phyloP scores from a whole-genome alignment of 2,888 invertebrate genomes.

The Eucera pruinosa region DNA sequence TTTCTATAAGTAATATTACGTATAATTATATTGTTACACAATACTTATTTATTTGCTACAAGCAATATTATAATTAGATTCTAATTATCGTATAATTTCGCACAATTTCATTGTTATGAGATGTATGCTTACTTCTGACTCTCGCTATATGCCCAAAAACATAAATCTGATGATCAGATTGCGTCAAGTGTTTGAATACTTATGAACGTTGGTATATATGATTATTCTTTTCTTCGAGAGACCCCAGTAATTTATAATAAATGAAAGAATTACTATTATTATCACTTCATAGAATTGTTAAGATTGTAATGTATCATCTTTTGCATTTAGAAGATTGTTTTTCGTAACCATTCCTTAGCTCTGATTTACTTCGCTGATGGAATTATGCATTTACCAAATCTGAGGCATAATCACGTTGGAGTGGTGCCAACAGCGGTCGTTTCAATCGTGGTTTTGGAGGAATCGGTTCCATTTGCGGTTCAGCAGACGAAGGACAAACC shows the following conservation, averaged over 20 bases:
- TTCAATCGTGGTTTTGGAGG: constrained; percentile 48
- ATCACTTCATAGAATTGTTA: not conserved
- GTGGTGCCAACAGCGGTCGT: constrained; percentile 27
- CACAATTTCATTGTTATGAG: too few species aligned
- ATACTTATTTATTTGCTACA: too few species aligned
- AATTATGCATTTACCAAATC: constrained; percentile 37
- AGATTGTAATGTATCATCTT: not conserved
- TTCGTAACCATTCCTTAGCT: not conserved
- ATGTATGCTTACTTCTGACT: too few species aligned
- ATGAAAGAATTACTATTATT: not conserved
- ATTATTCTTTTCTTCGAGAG: not conserved
- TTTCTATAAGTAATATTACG: too few species aligned
- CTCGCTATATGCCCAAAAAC: too few species aligned
- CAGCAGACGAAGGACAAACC: constrained; percentile 41
- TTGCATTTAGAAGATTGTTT: not conserved
- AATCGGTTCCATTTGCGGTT: constrained; percentile 53
- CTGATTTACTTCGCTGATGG: not conserved
- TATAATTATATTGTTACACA: too few species aligned
- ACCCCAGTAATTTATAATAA: too few species aligned
- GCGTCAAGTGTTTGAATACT: not conserved
- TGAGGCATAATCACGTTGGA: constrained; percentile 42
- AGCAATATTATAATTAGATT: too few species aligned
- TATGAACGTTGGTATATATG: too few species aligned
- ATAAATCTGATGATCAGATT: too few species aligned
- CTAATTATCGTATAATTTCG: too few species aligned